Percentiles rank a stretch among this genome's conserved stretches.
Conservation (phyloP, 2,113 vertebrate species). For the Phaetusa simplex region DNA sequence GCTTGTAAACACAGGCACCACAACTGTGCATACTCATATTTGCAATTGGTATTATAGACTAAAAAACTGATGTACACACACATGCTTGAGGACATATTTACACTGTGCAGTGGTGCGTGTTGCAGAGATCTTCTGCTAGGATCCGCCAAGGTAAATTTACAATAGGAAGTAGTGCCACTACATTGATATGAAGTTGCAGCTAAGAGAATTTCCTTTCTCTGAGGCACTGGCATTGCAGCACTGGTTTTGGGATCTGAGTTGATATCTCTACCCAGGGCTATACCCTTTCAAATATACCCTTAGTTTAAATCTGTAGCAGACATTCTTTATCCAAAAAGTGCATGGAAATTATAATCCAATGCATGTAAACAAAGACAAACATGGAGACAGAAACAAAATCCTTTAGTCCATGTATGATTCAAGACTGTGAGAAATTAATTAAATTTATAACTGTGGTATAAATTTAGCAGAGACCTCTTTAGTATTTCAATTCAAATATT, state of each 20-base stretch:
- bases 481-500: background rate
- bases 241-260: background rate
- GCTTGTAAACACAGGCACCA: slow-evolving; percentile 25
- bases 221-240: background rate
- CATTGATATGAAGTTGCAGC: background rate
- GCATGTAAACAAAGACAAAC: background rate
- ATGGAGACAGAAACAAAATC: background rate
- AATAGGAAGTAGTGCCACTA: background rate
- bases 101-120: background rate
- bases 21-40: background rate
- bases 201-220: background rate
- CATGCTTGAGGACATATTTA: background rate
- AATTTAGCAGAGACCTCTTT: background rate
- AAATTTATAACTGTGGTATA: background rate
- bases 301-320: background rate
- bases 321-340: background rate
- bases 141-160: background rate
- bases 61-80: background rate
- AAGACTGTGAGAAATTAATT: background rate
- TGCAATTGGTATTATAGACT: slow-evolving; percentile 18
- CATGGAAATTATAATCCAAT: background rate
- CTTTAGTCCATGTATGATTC: background rate
- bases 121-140: slow-evolving; percentile 10
- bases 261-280: background rate
- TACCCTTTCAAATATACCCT: background rate